These are phyloP conservation scores for Calephelis nemesis DNA, from an alignment of 1,140 invertebrate genomes.

Conservation along the genomic window DNA sequence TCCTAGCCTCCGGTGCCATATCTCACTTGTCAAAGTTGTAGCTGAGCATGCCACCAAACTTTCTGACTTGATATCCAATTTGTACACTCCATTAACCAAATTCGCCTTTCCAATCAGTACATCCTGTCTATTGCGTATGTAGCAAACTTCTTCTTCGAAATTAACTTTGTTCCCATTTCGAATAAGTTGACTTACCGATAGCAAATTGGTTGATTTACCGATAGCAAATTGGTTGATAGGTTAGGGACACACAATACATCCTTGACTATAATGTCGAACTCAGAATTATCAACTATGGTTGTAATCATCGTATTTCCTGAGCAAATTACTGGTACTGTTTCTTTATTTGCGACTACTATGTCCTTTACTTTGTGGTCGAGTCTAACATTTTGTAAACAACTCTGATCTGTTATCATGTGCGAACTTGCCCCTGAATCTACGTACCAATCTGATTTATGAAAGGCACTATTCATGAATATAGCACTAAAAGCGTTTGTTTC, in stretches of 20 bases:
- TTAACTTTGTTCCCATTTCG: constrained; percentile 31
- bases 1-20: constrained; percentile 28
- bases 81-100: no score
- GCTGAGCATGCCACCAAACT: no score
- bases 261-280: constrained; percentile 32
- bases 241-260: constrained; percentile 38
- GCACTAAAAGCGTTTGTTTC: constrained; percentile 30
- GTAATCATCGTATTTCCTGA: constrained; percentile 38
- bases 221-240: constrained; percentile 39
- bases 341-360: constrained; percentile 42
- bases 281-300: constrained; percentile 26
- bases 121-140: constrained; percentile 20
- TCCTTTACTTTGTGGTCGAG: constrained; percentile 26
- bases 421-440: constrained; percentile 31
- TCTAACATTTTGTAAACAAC: constrained; percentile 22
- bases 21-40: not conserved
- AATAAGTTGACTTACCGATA: constrained; percentile 41
- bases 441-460: constrained; percentile 27
- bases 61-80: no score
- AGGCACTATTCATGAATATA: constrained; percentile 26
- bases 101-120: no score
- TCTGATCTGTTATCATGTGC: constrained; percentile 23
- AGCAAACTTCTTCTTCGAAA: constrained; percentile 23
- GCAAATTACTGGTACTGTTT: constrained; percentile 37
- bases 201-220: constrained; percentile 40